Percentiles rank a stretch among this genome's conserved stretches.
Evolutionary conservation across 1,140 invertebrate species (phyloP).

Genomic region (Trichomalopsis sarcophagae): DNA sequence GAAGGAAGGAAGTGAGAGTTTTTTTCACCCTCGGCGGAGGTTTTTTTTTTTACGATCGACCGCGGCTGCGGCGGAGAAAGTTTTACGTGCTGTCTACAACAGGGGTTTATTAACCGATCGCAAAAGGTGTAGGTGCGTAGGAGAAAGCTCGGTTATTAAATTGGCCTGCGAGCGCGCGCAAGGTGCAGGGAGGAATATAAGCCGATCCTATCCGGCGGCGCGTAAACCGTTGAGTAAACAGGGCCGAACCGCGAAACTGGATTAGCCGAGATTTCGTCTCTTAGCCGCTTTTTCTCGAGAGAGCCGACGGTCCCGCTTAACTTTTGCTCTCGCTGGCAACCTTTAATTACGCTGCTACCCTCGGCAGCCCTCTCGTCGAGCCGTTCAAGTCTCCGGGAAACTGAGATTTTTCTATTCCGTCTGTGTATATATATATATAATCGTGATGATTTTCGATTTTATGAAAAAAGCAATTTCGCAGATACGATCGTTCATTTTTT

Average conservation of each 20-base stretch:
- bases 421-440: too few relatives aligned
- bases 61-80: not conserved
- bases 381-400: too few relatives aligned
- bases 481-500: not conserved
- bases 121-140: too few relatives aligned
- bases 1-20: not conserved
- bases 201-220: not conserved
- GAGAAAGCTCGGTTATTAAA: not conserved
- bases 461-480: not conserved
- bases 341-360: too few relatives aligned
- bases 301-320: not conserved
- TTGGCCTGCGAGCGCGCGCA: not conserved
- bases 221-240: conserved; percentile 33
- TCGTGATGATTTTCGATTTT: too few relatives aligned
- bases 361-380: too few relatives aligned
- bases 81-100: not conserved
- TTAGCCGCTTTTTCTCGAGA: not conserved
- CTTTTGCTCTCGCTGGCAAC: not conserved
- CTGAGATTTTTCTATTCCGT: too few relatives aligned
- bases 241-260: not conserved
- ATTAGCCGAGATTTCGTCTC: not conserved
- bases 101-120: not conserved
- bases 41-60: not conserved
- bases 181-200: not conserved
- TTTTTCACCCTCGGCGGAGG: not conserved